Base-by-base conservation (phyloP, 2,797 vertebrate genomes). In the Leptoclinus maculatus region DNA sequence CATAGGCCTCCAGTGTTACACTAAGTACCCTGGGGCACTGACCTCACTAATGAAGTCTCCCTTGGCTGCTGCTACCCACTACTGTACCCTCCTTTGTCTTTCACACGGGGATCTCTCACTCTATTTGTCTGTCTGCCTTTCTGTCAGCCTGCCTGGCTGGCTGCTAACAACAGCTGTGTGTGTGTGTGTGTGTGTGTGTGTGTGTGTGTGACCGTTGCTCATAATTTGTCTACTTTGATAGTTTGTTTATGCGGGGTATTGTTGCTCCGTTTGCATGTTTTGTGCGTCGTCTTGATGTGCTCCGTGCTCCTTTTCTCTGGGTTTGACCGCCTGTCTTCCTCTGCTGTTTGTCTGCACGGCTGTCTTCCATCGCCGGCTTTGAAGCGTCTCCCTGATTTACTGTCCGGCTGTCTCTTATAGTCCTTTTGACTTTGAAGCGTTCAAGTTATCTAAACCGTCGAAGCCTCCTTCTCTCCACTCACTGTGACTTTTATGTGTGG, bases 1-100 rank as follows among this genome's bases (percentile, higher is more conserved):
- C 88, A 94, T 92, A 95, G 93, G 90, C 92, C 92, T 92, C 93
- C 93, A 94, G 93, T 95, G 93, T 94, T 93, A 90, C 88, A 89
- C 91, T 90, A 91, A 92, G 92, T 89, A 92, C 90, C 90, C 87
- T 74, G 76, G 91, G 91, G 90, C 90, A 80, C 91, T 94, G 92
- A 94, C 93, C 93, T 93, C 89, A 87, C 90, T 94, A 92, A 94
- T 94, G 92, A 94, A 93, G 88, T 91, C 90, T 92, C 89, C 87
- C 88, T 88, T 88, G 88, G 88, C 90, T 93, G 88, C 91, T 77
- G 85, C 91, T 88, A 67, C 84, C 85, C 88, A 92, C 92, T 92
- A 93, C 93, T 93, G 92, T 93, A 94, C 90, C 83, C 90, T 90
- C 88, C 91, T 92, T 92, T 93, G 91, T 93, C 87, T 93, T 92